Evolutionary conservation across 2,797 vertebrate species (phyloP).

Genomic region (Tamandua tetradactyla): DNA sequence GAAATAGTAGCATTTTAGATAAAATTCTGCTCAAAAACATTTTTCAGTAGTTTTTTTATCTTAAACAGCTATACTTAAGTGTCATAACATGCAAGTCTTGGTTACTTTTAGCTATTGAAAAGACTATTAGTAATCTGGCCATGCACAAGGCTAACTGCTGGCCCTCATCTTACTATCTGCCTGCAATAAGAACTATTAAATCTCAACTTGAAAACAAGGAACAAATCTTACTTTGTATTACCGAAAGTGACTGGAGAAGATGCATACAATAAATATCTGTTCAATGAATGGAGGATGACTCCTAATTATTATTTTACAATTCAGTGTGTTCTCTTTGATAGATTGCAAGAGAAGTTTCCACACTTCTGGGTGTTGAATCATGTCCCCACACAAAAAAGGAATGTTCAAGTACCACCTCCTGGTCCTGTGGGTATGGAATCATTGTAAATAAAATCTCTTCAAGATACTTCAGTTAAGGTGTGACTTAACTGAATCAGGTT

Average conservation of each 20-base stretch:
- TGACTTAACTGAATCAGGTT: too few relatives aligned
- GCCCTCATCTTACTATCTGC: not conserved
- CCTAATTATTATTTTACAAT: not conserved
- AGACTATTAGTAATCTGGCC: not conserved
- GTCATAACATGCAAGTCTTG: not conserved
- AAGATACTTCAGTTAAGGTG: too few relatives aligned
- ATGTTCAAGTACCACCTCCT: too few relatives aligned
- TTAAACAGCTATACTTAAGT: slow-evolving; percentile 6
- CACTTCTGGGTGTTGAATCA: too few relatives aligned
- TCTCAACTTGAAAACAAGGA: not conserved
- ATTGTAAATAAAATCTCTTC: too few relatives aligned
- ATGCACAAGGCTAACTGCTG: not conserved
- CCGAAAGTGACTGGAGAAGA: not conserved
- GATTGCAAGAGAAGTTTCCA: not conserved
- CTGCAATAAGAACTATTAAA: not conserved
- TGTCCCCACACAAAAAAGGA: too few relatives aligned
- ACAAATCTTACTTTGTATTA: not conserved
- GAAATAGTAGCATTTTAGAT: not conserved
- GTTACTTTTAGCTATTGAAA: not conserved
- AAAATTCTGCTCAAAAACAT: not conserved
- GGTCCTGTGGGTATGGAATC: too few relatives aligned
- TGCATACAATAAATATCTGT: not conserved
- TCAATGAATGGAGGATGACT: not conserved
- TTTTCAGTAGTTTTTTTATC: not conserved
- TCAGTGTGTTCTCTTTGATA: not conserved